These are phyloP conservation scores for Alosa alosa DNA, from an alignment of 2,113 vertebrate genomes.

Conservation along the genomic window DNA sequence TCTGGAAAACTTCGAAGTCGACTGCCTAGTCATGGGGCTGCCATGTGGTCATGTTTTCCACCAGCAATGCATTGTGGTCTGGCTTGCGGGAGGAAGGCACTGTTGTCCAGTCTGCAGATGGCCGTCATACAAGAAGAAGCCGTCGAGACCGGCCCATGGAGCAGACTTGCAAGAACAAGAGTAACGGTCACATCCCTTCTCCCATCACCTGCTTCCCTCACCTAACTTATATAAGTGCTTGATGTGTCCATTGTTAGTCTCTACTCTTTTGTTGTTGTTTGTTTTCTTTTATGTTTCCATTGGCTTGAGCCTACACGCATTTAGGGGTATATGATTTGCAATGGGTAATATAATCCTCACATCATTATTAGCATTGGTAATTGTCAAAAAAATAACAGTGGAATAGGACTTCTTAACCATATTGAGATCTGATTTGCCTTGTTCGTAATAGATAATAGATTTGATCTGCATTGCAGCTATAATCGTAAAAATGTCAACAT, in stretches of 20 bases:
- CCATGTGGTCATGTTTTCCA: conserved; percentile 96
- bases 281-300: conserved; percentile 61
- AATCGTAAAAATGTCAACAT: conserved; percentile 1
- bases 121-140: conserved; percentile 93
- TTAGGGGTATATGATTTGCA: conserved; percentile 67
- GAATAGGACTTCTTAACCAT: conserved; percentile 57
- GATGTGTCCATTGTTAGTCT: conserved; percentile 82
- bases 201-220: conserved; percentile 59
- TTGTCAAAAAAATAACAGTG: conserved; percentile 1
- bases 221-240: conserved; percentile 73
- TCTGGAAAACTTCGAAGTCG: conserved; percentile 85
- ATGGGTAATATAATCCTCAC: conserved; percentile 60
- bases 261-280: conserved; percentile 52
- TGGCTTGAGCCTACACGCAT: conserved; percentile 80
- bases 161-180: conserved; percentile 36
- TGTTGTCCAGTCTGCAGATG: conserved; percentile 96
- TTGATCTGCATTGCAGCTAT: conserved; percentile 11
- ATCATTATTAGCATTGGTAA: conserved; percentile 51
- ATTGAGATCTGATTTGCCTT: conserved; percentile 52
- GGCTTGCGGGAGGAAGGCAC: conserved; percentile 86
- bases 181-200: conserved; percentile 1
- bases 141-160: conserved; percentile 56
- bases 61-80: conserved; percentile 92
- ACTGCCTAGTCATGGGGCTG: conserved; percentile 86
- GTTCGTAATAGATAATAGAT: conserved; percentile 19